Base-by-base conservation (phyloP, 2,888 invertebrate genomes). In the Drosophila mulleri region DNA sequence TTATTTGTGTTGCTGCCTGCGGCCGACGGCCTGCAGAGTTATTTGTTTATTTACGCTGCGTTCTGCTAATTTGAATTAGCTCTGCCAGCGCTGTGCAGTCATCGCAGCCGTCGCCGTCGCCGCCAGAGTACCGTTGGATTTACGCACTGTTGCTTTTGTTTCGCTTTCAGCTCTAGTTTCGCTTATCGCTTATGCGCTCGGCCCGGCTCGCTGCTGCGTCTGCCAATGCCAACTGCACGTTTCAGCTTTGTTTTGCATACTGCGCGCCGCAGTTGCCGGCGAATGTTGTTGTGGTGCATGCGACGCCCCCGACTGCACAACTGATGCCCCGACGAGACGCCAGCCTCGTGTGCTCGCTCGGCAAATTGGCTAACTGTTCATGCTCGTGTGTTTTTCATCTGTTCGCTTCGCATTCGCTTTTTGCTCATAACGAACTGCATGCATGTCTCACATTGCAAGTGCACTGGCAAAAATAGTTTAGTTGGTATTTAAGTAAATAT, bases 181-280 rank as follows among this genome's bases (percentile, higher is more conserved):
- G 32, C 41, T 14, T 56, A 37, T 64, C 41, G 37, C 37, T 32
- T 29, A 26, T 69, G 50, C 61, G 61, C 32, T 72, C 48, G 45
- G 45, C 20, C 47, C 37, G 44, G 32, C 1, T 60, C 32, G 60
- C 60, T 53, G 54, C 42, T 57, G 54, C 47, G 74, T 32, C 16
- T 78, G 78, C 59, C 67, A 60, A 63, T 68, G 74, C 58, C 80
- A 86, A 84, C 86, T 90, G 88, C 90, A 91, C 90, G 91, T 90
- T 89, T 82, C 88, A 76, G 83, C 80, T 83, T 88, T 91, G 88
- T 90, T 90, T 91, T 89, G 85, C 88, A 89, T 91, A 91, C 91
- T 90, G 87, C 60, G 84, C 74, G 81, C 68, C 83, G 75, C 83
- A 79, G 71, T 75, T 80, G 83, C 90, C 90, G 90, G 91, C 90